Percentiles rank a stretch among this genome's conserved stretches.
These are phyloP conservation scores for Camponotus floridanus DNA, from an alignment of 1,140 invertebrate species.

Conservation along the genomic window DNA sequence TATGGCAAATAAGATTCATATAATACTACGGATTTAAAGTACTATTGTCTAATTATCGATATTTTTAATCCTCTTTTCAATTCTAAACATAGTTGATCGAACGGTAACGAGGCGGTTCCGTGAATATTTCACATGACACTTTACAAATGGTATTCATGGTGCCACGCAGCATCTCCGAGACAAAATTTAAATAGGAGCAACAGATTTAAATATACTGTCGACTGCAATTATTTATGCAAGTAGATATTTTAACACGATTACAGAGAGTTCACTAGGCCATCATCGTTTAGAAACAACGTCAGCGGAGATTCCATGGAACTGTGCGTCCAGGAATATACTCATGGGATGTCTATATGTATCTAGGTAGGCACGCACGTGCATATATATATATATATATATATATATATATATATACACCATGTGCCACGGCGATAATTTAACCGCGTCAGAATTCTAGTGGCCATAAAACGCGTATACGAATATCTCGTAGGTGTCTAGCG, in stretches of 20 bases:
- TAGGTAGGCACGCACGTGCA: constrained; percentile 2
- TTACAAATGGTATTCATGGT: constrained; percentile 56
- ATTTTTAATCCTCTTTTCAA: neutral
- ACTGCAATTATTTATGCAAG: constrained; percentile 58
- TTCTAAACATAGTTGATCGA: neutral
- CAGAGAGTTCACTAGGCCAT: neutral
- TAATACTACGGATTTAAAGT: neutral
- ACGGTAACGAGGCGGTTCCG: neutral
- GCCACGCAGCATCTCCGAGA: neutral
- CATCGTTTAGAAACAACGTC: constrained; percentile 39
- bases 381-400: neutral
- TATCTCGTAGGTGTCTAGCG: constrained; percentile 62
- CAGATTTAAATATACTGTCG: constrained; percentile 37
- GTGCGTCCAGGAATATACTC: constrained; percentile 46
- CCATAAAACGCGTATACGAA: constrained; percentile 66
- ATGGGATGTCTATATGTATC: constrained; percentile 21
- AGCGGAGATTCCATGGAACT: constrained; percentile 53
- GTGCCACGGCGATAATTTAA: constrained; percentile 65
- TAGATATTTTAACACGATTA: constrained; percentile 63
- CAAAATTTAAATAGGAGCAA: neutral
- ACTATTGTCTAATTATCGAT: neutral
- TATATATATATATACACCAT: neutral
- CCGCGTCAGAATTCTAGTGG: constrained; percentile 63
- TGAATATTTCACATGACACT: constrained; percentile 46
- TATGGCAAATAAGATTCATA: neutral